Percentiles rank a stretch among this genome's conserved stretches.
Conservation (phyloP, 1,140 invertebrate genomes). For the Protaetia brevitarsis region DNA sequence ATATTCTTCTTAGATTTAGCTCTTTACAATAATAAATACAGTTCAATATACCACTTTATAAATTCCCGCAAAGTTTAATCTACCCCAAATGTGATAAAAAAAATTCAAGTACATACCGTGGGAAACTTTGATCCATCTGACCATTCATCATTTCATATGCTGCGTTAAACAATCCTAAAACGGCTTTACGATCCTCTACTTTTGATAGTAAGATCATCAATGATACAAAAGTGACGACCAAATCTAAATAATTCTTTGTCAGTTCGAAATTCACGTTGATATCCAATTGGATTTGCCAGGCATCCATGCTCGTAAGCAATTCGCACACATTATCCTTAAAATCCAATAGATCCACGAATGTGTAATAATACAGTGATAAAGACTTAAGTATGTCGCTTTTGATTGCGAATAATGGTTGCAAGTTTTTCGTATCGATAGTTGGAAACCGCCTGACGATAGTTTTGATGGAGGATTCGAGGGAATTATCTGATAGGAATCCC, state of each 20-base stretch:
- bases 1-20: too few species aligned
- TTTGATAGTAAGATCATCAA: conserved; percentile 94
- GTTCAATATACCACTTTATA: too few species aligned
- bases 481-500: conserved; percentile 93
- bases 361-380: conserved; percentile 96
- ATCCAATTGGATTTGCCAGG: conserved; percentile 90
- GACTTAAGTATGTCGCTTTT: conserved; percentile 95
- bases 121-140: conserved; percentile 89
- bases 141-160: conserved; percentile 95
- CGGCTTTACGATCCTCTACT: conserved; percentile 96
- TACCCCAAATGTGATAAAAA: not conserved
- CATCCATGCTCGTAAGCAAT: conserved; percentile 96
- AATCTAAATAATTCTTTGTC: conserved; percentile 92
- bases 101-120: conserved; percentile 42
- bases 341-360: conserved; percentile 98
- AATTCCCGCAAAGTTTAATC: too few species aligned
- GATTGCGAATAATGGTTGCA: conserved; percentile 79
- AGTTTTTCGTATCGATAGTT: conserved; percentile 88
- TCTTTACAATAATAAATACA: too few species aligned
- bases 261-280: conserved; percentile 96
- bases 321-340: conserved; percentile 99
- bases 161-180: conserved; percentile 94
- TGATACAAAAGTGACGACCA: conserved; percentile 90
- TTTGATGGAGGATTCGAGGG: conserved; percentile 92
- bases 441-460: conserved; percentile 94